A percentile compares a stretch with the other conserved stretches of the same genome.
These are phyloP conservation scores for Parazoanthus swiftii DNA, from an alignment of 92 coral and sea anemone species.

Conservation along the genomic window DNA sequence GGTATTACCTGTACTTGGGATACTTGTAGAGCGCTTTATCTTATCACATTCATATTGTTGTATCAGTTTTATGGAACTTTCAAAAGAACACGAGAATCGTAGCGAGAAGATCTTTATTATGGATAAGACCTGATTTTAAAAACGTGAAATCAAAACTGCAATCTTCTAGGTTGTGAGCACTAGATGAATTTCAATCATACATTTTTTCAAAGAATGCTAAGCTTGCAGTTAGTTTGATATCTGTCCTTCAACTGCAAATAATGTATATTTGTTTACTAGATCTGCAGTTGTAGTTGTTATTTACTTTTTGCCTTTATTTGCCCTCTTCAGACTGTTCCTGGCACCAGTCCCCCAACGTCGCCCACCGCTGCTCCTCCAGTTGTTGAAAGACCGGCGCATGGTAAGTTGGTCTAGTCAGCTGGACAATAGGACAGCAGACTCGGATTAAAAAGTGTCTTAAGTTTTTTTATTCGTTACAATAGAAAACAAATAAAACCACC, in stretches of 20 bases:
- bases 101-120: too few species aligned
- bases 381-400: constrained; percentile 92
- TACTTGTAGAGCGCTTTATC: too few species aligned
- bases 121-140: neutral
- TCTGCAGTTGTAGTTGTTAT: neutral
- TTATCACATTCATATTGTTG: too few species aligned
- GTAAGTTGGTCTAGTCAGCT: constrained; percentile 41
- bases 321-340: constrained; percentile 68
- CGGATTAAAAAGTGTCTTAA: neutral
- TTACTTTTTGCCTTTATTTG: neutral
- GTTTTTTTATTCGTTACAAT: neutral
- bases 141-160: neutral
- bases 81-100: neutral
- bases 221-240: neutral
- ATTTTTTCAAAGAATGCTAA: too few species aligned
- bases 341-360: constrained; percentile 92
- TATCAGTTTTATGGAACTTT: neutral
- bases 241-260: neutral
- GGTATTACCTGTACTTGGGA: too few species aligned
- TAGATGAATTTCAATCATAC: too few species aligned
- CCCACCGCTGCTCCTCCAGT: constrained; percentile 98
- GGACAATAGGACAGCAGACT: neutral
- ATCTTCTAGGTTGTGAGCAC: neutral
- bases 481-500: neutral
- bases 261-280: neutral